phyloP scores from a whole-genome alignment of 2,113 vertebrate genomes.

The Anser brachyrhynchus region DNA sequence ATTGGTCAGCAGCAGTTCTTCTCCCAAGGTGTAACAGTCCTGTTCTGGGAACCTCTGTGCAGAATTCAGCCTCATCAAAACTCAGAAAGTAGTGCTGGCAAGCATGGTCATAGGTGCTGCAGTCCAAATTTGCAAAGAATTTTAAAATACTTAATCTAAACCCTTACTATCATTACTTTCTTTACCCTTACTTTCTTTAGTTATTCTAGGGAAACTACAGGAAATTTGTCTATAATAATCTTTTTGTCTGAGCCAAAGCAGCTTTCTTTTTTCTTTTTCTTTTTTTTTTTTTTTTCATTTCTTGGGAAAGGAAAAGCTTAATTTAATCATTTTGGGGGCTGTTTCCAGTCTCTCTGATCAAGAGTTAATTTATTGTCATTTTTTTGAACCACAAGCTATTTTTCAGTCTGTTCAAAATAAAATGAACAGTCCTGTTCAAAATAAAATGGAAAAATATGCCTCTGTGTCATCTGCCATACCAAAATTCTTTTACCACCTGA shows the following conservation, averaged over 20 bases:
- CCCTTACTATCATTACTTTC: no score
- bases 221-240: no score
- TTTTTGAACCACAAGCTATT: neutral
- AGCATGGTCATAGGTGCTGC: no score
- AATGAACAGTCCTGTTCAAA: neutral
- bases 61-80: no score
- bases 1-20: neutral
- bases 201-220: no score
- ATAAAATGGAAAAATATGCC: neutral
- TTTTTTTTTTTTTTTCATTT: no score
- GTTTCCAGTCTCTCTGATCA: neutral
- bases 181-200: no score
- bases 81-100: no score
- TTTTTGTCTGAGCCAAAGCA: no score
- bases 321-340: neutral
- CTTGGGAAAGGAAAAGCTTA: neutral
- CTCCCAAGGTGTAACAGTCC: neutral
- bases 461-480: neutral
- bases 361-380: neutral
- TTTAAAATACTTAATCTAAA: no score
- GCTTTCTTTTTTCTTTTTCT: no score
- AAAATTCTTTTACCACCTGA: neutral
- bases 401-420: neutral
- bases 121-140: no score
- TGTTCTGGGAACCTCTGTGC: neutral